Evolutionary conservation across 2,113 vertebrate genomes (phyloP).

Genomic region (Dicentrarchus labrax): DNA sequence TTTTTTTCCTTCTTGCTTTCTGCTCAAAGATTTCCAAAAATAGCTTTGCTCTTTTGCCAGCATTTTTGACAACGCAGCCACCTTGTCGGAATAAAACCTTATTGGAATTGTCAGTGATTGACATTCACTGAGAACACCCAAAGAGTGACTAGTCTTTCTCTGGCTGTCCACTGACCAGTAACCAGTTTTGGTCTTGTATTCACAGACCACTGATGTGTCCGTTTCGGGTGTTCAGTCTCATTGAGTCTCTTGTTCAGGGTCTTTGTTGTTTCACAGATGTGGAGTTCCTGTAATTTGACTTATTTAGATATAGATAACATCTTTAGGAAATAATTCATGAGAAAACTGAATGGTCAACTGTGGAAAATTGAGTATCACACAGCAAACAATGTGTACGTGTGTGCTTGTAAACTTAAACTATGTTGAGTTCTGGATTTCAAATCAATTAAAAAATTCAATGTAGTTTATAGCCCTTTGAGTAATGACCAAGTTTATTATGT

Average conservation of each 20-base stretch:
- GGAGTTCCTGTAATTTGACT: not conserved
- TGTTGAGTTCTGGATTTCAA: not conserved
- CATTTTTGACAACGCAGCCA: not conserved
- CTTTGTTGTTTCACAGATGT: not conserved
- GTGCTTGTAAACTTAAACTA: not conserved
- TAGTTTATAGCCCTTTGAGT: not conserved
- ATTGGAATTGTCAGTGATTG: not conserved
- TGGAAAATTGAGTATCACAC: too few species aligned
- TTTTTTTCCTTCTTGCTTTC: too few species aligned
- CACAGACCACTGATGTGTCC: too few species aligned
- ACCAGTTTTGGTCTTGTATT: not conserved
- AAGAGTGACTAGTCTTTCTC: too few species aligned
- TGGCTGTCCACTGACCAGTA: too few species aligned
- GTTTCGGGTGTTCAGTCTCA: not conserved
- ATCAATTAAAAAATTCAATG: not conserved
- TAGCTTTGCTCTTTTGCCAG: too few species aligned
- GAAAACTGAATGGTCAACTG: too few species aligned
- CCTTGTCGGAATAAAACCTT: not conserved
- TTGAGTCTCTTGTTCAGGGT: not conserved
- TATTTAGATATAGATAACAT: not conserved
- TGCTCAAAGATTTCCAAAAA: too few species aligned
- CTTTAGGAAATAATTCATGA: not conserved
- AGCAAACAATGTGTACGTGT: not conserved
- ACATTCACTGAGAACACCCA: too few species aligned
- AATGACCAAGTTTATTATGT: not conserved